These are phyloP conservation scores for Andrena trimmerana DNA, from an alignment of 2,888 invertebrate species.

Conservation along the genomic window DNA sequence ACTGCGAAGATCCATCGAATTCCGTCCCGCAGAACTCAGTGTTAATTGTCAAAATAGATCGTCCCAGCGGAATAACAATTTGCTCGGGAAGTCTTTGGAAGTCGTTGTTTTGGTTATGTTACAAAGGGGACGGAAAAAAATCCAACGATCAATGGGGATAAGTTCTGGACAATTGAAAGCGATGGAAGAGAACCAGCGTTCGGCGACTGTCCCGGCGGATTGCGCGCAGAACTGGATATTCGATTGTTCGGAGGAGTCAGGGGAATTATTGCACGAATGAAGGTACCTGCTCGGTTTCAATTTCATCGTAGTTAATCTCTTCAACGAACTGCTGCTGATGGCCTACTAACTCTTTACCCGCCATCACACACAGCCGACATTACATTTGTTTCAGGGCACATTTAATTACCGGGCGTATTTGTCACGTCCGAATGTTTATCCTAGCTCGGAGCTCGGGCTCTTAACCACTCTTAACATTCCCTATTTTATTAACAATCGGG, in stretches of 20 bases:
- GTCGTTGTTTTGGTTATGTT: conserved; percentile 43
- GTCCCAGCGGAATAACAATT: conserved; percentile 1
- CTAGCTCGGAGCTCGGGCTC: conserved; percentile 44
- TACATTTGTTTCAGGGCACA: conserved; percentile 76
- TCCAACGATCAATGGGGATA: background rate
- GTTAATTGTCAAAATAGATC: background rate
- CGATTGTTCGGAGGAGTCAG: background rate
- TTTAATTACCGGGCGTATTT: conserved; percentile 65
- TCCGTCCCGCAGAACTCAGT: background rate
- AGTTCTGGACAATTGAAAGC: background rate
- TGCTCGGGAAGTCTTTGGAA: conserved; percentile 5
- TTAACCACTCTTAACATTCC: conserved; percentile 48
- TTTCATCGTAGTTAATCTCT: conserved; percentile 92
- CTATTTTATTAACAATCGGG: conserved; percentile 54
- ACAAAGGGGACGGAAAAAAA: conserved; percentile 7
- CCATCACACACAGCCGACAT: conserved; percentile 80
- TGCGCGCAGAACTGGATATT: background rate
- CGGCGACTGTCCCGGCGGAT: background rate
- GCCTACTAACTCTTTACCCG: conserved; percentile 76
- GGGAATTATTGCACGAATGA: conserved; percentile 68
- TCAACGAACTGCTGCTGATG: conserved; percentile 88
- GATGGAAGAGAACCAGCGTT: background rate
- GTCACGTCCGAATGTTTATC: conserved; percentile 55
- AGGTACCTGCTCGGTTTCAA: conserved; percentile 90
- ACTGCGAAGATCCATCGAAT: background rate